These are phyloP conservation scores for Myiozetetes cayanensis DNA, from an alignment of 2,113 vertebrate genomes.

Conservation along the genomic window DNA sequence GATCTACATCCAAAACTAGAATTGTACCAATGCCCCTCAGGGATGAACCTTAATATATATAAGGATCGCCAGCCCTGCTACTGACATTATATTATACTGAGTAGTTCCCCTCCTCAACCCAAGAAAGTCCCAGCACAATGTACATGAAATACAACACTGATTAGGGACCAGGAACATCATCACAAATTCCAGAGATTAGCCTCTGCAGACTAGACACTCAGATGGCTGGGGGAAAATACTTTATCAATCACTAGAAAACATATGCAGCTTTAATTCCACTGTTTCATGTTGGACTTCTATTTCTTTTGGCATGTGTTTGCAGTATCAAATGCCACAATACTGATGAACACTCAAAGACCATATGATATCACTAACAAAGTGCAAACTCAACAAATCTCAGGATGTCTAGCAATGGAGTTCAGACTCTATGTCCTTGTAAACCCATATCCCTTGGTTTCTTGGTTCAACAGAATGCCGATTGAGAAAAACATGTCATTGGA, in stretches of 20 bases:
- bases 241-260: constrained; percentile 53
- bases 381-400: background rate
- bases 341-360: background rate
- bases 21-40: constrained; percentile 1
- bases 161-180: constrained; percentile 1
- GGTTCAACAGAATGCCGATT: constrained; percentile 13
- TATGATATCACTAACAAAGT: background rate
- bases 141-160: constrained; percentile 35
- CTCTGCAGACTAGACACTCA: constrained; percentile 42
- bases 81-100: background rate
- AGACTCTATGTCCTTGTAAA: background rate
- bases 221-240: background rate
- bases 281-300: constrained; percentile 31
- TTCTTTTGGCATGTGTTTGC: constrained; percentile 25
- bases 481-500: constrained; percentile 54
- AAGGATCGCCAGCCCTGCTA: background rate
- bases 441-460: background rate
- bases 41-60: constrained; percentile 10
- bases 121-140: background rate
- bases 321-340: constrained; percentile 9
- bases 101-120: background rate
- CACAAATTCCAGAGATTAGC: constrained; percentile 67
- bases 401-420: background rate
- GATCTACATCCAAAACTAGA: constrained; percentile 7
- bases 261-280: constrained; percentile 18